Evolutionary conservation across 2,797 vertebrate genomes (phyloP).

Genomic region (Siniperca obscura): DNA sequence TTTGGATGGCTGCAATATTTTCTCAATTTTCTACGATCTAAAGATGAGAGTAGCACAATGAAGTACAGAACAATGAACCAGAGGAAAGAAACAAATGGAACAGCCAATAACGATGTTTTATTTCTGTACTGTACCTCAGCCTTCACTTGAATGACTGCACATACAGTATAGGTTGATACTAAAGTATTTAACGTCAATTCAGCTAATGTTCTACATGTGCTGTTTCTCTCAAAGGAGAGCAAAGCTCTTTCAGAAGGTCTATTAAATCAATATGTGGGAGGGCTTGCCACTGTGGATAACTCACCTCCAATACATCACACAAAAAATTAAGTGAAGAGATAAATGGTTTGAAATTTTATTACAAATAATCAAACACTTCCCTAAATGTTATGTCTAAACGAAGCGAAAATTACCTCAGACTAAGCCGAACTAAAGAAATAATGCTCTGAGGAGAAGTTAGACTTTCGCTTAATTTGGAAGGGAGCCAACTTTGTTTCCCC

Average conservation of each 20-base stretch:
- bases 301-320: slow-evolving; percentile 56
- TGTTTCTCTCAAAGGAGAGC: slow-evolving; percentile 71
- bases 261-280: slow-evolving; percentile 74
- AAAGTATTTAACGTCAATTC: slow-evolving; percentile 80
- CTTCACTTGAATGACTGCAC: slow-evolving; percentile 68
- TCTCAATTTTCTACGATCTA: not conserved
- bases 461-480: slow-evolving; percentile 72
- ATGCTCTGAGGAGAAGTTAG: slow-evolving; percentile 68
- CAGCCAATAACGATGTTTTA: slow-evolving; percentile 39
- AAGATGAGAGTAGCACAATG: not conserved
- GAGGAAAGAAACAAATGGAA: slow-evolving; percentile 34
- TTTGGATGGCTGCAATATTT: not conserved
- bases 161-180: slow-evolving; percentile 65
- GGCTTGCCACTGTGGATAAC: slow-evolving; percentile 66
- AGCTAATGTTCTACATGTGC: slow-evolving; percentile 76
- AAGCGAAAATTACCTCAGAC: slow-evolving; percentile 68
- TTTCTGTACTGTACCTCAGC: slow-evolving; percentile 36
- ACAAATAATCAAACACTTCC: slow-evolving; percentile 67
- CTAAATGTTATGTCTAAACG: slow-evolving; percentile 65
- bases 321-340: slow-evolving; percentile 42
- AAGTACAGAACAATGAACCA: slow-evolving; percentile 29
- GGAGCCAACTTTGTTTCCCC: slow-evolving; percentile 73
- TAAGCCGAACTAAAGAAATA: slow-evolving; percentile 74
- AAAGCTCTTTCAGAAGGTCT: slow-evolving; percentile 65
- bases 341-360: slow-evolving; percentile 69